Base-by-base conservation (phyloP, 1,140 invertebrate genomes). In the Monomorium pharaonis region DNA sequence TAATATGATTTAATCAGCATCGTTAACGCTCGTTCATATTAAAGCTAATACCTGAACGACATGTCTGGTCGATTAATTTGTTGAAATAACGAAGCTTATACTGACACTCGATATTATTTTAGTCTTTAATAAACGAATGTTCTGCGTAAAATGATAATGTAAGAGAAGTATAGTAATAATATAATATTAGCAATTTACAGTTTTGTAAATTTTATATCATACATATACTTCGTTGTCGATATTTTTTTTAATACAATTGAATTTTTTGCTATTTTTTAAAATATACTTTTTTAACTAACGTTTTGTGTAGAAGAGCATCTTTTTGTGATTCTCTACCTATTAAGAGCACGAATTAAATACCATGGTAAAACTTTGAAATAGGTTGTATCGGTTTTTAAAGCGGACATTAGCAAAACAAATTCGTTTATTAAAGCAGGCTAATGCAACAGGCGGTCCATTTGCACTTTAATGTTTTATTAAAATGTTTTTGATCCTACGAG, bases 361-460 rank as follows among this genome's bases (percentile, higher is more conserved):
- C 47, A n/a, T 70, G 54, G 49, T 47, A 14, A 58, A 87, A 88
- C 70, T 87, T 87, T 84, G 62, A 84, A 87, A 87, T 65, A 78
- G 69, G 62, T 30, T 3, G 51, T 75, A 56, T 47, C 63, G 21
- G 30, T 30, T 84, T 58, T 84, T 87, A 86, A 87, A 56, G 33
- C 12, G 60, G 44, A 87, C 75, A 69, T 88, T 86, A 86, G 88
- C 83, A 89, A 89, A 85, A 65, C 54, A 77, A 60, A 72, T 77
- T 47, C 33, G 27, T 47, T 51, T 69, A 80, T 58, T 76, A 74
- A 47, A 54, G 80, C 58, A 47, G 27, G 12, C 42, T 65, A 85
- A 70, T 65, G 86, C 86, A 87, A 87, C 86, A 87, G 83, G 86
- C 86, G 81, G 81, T 87, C 56, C 70, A 85, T 85, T 77, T 62